A percentile compares a stretch with the other conserved stretches of the same genome.
Evolutionary conservation across 2,113 vertebrate species (phyloP).

Genomic region (Albula glossodonta): DNA sequence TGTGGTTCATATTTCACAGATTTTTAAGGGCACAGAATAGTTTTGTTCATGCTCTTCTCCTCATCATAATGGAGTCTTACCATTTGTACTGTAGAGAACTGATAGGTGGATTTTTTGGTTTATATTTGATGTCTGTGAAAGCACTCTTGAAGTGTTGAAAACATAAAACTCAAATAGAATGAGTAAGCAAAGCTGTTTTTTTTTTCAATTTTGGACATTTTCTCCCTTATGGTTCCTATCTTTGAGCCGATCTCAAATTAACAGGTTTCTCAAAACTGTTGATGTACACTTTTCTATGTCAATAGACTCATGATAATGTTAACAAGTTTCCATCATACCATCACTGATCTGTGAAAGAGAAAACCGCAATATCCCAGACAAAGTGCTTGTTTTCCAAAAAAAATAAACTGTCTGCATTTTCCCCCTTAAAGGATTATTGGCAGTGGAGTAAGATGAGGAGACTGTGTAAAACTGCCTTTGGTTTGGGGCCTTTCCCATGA

Average conservation of each 20-base stretch:
- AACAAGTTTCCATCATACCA: too few species aligned
- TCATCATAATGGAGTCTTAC: not conserved
- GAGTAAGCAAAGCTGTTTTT: too few species aligned
- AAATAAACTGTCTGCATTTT: not conserved
- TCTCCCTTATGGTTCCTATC: too few species aligned
- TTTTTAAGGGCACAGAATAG: not conserved
- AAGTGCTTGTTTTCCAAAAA: not conserved
- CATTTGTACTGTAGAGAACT: not conserved
- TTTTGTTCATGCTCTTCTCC: not conserved
- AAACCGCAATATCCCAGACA: not conserved
- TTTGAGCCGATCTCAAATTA: too few species aligned
- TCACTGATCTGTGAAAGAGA: not conserved
- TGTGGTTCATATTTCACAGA: too few species aligned
- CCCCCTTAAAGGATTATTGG: not conserved
- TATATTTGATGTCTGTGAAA: not conserved
- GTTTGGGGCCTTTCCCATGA: not conserved
- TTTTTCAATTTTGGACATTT: too few species aligned
- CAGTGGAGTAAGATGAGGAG: not conserved
- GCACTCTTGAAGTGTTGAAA: too few species aligned
- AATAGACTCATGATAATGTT: too few species aligned
- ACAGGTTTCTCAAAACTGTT: too few species aligned
- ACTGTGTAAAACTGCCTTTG: not conserved
- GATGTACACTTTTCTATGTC: too few species aligned
- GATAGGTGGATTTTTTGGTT: not conserved
- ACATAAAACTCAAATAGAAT: too few species aligned